Percentiles rank a stretch among this genome's conserved stretches.
Conservation (phyloP, 2,888 invertebrate species). For the Callyntrura guangdongensis region DNA sequence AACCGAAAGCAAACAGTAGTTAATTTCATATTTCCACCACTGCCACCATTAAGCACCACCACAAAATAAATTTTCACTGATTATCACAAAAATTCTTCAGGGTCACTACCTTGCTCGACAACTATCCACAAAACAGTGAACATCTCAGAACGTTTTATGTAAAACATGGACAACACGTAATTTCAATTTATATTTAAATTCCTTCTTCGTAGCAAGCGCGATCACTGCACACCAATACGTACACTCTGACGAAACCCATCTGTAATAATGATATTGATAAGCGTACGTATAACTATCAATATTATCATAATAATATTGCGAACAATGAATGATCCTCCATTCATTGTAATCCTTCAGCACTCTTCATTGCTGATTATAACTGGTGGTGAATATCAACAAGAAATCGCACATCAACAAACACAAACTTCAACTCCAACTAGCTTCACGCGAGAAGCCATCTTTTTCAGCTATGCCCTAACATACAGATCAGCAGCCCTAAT, state of each 20-base stretch:
- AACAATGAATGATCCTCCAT: conserved; percentile 54
- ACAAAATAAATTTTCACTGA: conserved; percentile 49
- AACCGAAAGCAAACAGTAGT: not conserved
- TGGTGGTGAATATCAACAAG: not conserved
- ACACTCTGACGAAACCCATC: conserved; percentile 43
- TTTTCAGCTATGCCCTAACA: not conserved
- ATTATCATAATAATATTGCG: conserved; percentile 42
- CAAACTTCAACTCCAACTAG: not conserved
- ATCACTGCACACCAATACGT: conserved; percentile 43
- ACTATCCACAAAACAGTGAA: conserved; percentile 55
- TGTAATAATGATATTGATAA: conserved; percentile 49
- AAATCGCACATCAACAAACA: conserved; percentile 11
- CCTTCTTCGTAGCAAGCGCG: not conserved
- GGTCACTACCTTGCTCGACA: conserved; percentile 46
- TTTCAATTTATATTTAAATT: conserved; percentile 50
- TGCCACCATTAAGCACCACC: not conserved
- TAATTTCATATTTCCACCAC: conserved; percentile 16
- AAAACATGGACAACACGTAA: conserved; percentile 65
- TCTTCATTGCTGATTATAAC: conserved; percentile 6
- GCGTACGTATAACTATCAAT: conserved; percentile 50
- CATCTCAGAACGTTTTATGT: not conserved
- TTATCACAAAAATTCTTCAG: conserved; percentile 33
- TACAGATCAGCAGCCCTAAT: conserved; percentile 13
- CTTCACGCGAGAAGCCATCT: too few species aligned
- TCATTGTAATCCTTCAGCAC: conserved; percentile 7